These are phyloP conservation scores for Amiota mariae DNA, from an alignment of 2,888 invertebrate genomes.

Conservation along the genomic window DNA sequence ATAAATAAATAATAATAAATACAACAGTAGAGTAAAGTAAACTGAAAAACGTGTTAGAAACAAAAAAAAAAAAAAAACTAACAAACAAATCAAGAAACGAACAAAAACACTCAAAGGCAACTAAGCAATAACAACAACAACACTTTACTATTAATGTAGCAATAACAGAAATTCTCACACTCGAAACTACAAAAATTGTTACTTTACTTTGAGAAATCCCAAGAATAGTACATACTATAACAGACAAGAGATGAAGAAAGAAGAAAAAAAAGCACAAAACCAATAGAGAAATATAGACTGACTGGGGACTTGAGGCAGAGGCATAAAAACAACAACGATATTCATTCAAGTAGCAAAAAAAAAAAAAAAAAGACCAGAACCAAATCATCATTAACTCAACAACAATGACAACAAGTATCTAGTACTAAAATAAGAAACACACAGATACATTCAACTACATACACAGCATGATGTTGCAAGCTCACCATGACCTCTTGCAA, in stretches of 20 bases:
- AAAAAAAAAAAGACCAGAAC: neutral
- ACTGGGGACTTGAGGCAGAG: neutral
- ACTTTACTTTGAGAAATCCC: no score
- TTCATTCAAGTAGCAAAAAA: no score
- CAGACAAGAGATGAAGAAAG: no score
- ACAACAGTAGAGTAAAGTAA: neutral
- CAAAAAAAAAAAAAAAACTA: neutral
- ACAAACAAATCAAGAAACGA: neutral
- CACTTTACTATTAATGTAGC: neutral
- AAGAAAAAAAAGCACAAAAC: no score
- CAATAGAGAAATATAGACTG: no score
- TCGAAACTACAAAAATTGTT: neutral
- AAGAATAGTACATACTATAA: no score
- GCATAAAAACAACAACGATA: neutral
- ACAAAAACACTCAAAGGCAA: no score
- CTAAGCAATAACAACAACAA: neutral
- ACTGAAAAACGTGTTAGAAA: neutral
- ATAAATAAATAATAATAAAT: neutral
- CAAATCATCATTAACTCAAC: slow-evolving; percentile 1
- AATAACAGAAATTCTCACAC: slow-evolving; percentile 4
- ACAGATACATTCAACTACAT: no score
- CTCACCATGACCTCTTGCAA: slow-evolving; percentile 2
- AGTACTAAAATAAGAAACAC: no score
- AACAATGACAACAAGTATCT: neutral
- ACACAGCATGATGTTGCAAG: no score